Base-by-base conservation (phyloP, 2,113 vertebrate genomes). In the Pipa parva region DNA sequence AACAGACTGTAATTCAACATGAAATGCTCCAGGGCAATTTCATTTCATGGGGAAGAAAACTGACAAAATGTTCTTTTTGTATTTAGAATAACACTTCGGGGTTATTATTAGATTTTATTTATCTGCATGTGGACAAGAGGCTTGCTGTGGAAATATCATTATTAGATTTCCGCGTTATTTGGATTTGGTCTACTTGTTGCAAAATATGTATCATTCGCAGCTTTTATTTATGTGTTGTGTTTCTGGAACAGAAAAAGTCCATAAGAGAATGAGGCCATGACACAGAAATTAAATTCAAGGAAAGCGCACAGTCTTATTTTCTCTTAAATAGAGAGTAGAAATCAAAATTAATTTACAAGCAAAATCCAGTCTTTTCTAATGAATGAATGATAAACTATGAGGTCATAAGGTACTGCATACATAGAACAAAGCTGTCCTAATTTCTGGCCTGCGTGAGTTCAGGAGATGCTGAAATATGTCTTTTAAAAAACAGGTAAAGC, bases 1-100 rank as follows among this genome's bases (percentile, higher is more conserved):
- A 81, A 66, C 83, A 74, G 76, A 77, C 80, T 78, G 72, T 73
- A 84, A 78, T 82, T 85, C 81, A 80, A 79, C 77, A 77, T 67
- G 79, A 75, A 63, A 75, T 83, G 80, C 84, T 78, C 77, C 75
- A 83, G 80, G 81, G 78, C 77, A 76, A 75, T 74, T 83, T 79
- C 73, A 80, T 77, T 81, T 74, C 75, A 81, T 73, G 46, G 54
- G 63, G 74, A 73, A 80, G 76, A 75, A 79, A 76, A 76, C 76
- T 76, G 73, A 76, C 57, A 77, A 71, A 72, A 65, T 75, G 80
- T 52, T 66, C 49, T 9, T 54, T 81, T 74, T 76, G 62, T 85
- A 82, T 84, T 76, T 74, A 76, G 79, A 76, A 72, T 76, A 76
- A 70, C 73, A 80, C 75, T 59, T 74, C 72, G 73, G 42, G 49